A percentile compares a stretch with the other conserved stretches of the same genome.
Conservation (phyloP, 1,140 invertebrate genomes). For the Drosophila suzukii region DNA sequence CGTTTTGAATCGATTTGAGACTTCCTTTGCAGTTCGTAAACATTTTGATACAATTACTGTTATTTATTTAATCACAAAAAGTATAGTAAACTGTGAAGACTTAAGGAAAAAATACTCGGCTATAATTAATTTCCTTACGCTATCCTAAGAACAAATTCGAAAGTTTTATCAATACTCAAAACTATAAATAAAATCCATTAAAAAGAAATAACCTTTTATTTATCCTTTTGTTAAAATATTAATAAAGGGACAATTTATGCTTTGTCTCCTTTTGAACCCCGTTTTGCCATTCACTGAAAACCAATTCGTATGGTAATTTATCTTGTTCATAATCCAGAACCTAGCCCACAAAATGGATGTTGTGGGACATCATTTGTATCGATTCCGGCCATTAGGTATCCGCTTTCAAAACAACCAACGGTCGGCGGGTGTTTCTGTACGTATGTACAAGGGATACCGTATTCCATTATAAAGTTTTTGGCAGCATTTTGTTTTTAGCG, state of each 20-base stretch:
- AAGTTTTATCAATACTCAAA: no score
- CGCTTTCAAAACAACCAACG: constrained; percentile 44
- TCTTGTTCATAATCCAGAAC: constrained; percentile 35
- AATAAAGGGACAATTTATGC: neutral
- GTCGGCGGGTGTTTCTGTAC: neutral
- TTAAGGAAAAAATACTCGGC: no score
- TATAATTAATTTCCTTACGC: no score
- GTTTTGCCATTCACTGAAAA: neutral
- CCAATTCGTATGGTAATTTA: constrained; percentile 36
- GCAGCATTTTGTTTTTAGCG: constrained; percentile 66
- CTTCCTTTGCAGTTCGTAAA: no score
- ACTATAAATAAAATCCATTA: no score
- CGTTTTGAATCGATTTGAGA: no score
- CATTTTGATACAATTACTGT: no score
- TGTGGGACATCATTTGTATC: constrained; percentile 41
- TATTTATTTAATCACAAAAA: no score
- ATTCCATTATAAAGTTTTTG: constrained; percentile 63
- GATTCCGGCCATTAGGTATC: constrained; percentile 42
- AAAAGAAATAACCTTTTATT: no score
- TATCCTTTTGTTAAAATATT: neutral
- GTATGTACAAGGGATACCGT: constrained; percentile 1
- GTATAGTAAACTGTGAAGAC: no score
- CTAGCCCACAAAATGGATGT: constrained; percentile 20
- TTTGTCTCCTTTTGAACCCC: neutral
- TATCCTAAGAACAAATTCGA: no score